These are phyloP conservation scores for Tupaia chinensis DNA, from an alignment of 2,113 vertebrate species.

Conservation along the genomic window DNA sequence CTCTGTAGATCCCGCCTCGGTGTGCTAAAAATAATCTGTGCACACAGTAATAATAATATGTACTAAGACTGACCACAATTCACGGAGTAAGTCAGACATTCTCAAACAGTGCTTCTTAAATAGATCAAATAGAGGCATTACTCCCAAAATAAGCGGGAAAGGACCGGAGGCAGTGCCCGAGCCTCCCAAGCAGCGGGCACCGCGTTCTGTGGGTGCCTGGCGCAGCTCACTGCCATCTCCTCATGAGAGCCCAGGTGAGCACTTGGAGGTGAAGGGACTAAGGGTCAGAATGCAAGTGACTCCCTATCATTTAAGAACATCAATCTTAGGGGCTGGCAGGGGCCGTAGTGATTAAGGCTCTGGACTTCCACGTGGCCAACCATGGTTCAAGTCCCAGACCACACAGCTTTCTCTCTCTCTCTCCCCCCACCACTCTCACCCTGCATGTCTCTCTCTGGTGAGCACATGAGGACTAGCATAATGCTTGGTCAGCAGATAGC, in stretches of 20 bases:
- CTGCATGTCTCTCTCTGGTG: too few relatives aligned
- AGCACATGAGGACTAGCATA: too few relatives aligned
- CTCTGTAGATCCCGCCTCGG: not conserved
- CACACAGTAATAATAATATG: too few relatives aligned
- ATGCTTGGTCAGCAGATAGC: too few relatives aligned
- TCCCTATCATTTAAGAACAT: not conserved
- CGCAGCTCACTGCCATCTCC: not conserved
- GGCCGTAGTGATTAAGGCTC: too few relatives aligned
- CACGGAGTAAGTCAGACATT: not conserved
- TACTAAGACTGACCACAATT: not conserved
- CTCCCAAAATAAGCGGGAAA: not conserved
- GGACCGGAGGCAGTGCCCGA: not conserved
- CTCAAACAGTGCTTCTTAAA: slow-evolving; percentile 31
- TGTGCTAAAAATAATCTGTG: not conserved
- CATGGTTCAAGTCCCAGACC: too few relatives aligned
- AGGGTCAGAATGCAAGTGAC: not conserved
- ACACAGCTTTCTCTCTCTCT: too few relatives aligned
- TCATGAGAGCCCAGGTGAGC: not conserved
- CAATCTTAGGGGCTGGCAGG: too few relatives aligned
- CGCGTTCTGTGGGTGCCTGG: not conserved
- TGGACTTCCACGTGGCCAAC: too few relatives aligned
- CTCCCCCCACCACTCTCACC: too few relatives aligned
- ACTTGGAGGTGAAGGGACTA: not conserved
- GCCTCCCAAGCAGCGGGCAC: not conserved
- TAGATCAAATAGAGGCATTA: not conserved